Evolutionary conservation across 2,113 vertebrate genomes (phyloP), one percentile per base, ranked within the genome.

Genomic region (Mionectes macconnelli): DNA sequence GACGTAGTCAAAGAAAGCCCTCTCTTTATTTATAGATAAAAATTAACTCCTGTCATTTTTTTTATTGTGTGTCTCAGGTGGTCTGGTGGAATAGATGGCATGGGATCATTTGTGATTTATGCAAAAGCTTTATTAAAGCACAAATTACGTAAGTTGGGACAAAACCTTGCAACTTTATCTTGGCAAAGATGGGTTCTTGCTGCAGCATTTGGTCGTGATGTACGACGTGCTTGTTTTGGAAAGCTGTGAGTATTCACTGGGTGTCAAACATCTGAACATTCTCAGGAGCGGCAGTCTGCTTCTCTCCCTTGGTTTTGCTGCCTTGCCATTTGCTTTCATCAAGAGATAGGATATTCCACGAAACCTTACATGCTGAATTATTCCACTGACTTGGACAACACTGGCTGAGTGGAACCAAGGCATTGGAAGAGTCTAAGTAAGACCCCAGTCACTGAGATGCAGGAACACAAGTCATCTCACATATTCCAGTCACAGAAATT

Each of bases 271-370:
- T 42, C 37, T 45, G 31, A 57, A 67, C 14, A 8, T 35, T 37
- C 44, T 20, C 50, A 11, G 4, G 75, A 60, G 44, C 3, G 42
- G 53, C 76, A 67, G 37, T 6, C 22, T 27, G 40, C 24, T 63
- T 42, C 52, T 56, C 77, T 35, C 72, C 25, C 25, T 16, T 20
- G 55, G 9, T 69, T 40, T 30, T 35, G 37, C 72, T 60, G 39
- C 45, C 52, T 30, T 25, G 39, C 16, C 50, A 24, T 28, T 30
- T n/a, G 39, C n/a, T 37, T 19, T 18, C 22, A n/a, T 4, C 14
- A 5, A 55, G 62, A 37, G 37, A 39, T 12, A 22, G 0, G 1
- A 3, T 5, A 78, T 60, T 11, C 31, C 76, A 5, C 4, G 40
- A 49, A n/a, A 39, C 64, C 66, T 27, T 15, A 40, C 33, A 24